Evolutionary conservation across 2,888 invertebrate genomes (phyloP).

Genomic region (Chaetoderma sp.): DNA sequence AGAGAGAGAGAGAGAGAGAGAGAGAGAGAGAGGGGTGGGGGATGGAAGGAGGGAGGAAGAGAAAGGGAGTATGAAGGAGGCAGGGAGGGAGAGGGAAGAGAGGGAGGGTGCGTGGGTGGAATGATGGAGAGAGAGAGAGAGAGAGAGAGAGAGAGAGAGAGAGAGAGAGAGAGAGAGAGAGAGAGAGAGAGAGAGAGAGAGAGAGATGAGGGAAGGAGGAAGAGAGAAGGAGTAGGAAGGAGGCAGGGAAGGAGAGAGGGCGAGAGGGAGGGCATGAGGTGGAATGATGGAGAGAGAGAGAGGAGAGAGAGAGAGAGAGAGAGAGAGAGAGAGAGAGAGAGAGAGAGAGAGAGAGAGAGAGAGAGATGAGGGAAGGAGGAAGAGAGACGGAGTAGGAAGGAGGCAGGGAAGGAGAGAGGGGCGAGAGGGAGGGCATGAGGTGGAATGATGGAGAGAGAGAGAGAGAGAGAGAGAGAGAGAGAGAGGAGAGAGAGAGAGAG

Average conservation of each 20-base stretch:
- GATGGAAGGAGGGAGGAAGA: too few species aligned
- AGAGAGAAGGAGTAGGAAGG: too few species aligned
- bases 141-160: not conserved
- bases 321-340: conserved; percentile 2
- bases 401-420: conserved; percentile 3
- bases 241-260: too few species aligned
- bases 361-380: too few species aligned
- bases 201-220: too few species aligned
- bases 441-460: too few species aligned
- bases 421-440: not conserved
- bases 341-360: conserved; percentile 18
- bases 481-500: not conserved
- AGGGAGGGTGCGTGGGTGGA: not conserved
- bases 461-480: not conserved
- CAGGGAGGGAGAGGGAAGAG: not conserved
- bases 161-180: not conserved
- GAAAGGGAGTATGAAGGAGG: not conserved
- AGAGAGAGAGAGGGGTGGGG: not conserved
- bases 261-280: not conserved
- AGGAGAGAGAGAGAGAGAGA: not conserved
- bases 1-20: not conserved
- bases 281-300: too few species aligned
- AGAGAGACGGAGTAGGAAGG: too few species aligned
- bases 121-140: too few species aligned
- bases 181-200: not conserved